phyloP scores from a whole-genome alignment of 2,113 vertebrate species.

The Hiodon alosoides region DNA sequence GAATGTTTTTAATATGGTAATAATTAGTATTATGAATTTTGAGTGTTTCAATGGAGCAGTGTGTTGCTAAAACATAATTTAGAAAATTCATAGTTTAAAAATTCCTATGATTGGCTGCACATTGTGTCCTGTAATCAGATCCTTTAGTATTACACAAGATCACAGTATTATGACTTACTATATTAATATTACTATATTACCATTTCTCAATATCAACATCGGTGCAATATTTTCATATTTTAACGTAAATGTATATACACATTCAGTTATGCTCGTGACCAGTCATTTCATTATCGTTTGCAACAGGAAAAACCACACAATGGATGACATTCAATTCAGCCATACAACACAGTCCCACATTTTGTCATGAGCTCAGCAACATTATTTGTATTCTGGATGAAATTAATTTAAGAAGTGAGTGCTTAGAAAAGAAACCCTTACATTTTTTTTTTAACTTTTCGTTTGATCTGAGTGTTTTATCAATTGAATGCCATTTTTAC shows the following conservation, averaged over 20 bases:
- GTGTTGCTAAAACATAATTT: too few species aligned
- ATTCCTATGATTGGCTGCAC: too few species aligned
- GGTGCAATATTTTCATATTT: background rate
- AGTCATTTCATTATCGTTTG: conserved; percentile 9
- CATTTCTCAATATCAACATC: too few species aligned
- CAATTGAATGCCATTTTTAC: conserved; percentile 33
- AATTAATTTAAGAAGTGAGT: background rate
- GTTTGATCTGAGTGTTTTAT: background rate
- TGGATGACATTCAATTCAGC: conserved; percentile 20
- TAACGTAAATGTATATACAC: background rate
- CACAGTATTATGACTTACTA: too few species aligned
- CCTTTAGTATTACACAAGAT: too few species aligned
- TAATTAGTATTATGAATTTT: too few species aligned
- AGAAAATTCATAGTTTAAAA: too few species aligned
- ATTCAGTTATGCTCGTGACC: background rate
- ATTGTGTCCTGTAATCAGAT: too few species aligned
- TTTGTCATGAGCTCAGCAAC: background rate
- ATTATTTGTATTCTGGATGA: background rate
- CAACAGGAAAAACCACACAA: conserved; percentile 19
- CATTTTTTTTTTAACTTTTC: background rate
- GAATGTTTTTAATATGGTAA: too few species aligned
- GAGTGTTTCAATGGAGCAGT: too few species aligned
- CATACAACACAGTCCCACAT: background rate
- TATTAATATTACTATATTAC: too few species aligned
- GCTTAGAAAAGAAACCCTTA: background rate